Percentiles rank a stretch among this genome's conserved stretches.
phyloP scores from a whole-genome alignment of 2,113 vertebrate genomes.

The Spea multiplicata region DNA sequence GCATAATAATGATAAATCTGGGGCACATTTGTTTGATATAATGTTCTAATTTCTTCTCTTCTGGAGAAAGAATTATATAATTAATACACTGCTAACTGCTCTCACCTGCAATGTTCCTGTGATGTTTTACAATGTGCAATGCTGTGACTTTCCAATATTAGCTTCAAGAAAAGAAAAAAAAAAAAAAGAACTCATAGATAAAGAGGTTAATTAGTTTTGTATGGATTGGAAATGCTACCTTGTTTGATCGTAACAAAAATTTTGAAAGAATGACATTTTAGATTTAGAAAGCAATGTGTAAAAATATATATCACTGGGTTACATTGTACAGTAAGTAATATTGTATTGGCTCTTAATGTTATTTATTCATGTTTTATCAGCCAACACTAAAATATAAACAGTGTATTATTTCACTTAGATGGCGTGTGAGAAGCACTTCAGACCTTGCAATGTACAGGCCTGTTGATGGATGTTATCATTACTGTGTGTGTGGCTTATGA shows the following conservation, averaged over 20 bases:
- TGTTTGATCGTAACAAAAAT: constrained; percentile 24
- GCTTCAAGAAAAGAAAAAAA: constrained; percentile 22
- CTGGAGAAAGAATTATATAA: constrained; percentile 27
- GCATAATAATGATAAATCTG: constrained; percentile 31
- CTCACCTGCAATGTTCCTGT: constrained; percentile 31
- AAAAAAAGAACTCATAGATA: constrained; percentile 2
- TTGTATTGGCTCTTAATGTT: constrained; percentile 50
- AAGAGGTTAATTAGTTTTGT: constrained; percentile 31
- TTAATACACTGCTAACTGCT: constrained; percentile 31
- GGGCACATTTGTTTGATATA: constrained; percentile 28
- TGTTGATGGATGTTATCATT: constrained; percentile 46
- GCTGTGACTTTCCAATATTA: constrained; percentile 6
- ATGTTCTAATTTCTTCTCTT: constrained; percentile 24
- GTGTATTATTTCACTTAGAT: constrained; percentile 51
- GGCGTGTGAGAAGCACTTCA: constrained; percentile 42
- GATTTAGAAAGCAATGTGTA: not conserved
- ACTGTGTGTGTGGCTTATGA: constrained; percentile 43
- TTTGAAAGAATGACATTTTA: not conserved
- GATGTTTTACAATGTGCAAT: constrained; percentile 17
- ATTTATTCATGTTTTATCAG: constrained; percentile 47
- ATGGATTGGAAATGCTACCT: not conserved
- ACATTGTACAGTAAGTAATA: constrained; percentile 10
- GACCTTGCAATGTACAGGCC: constrained; percentile 29
- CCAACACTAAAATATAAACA: constrained; percentile 50
- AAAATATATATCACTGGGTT: constrained; percentile 4